phyloP scores from a whole-genome alignment of 2,888 invertebrate species.

The Melanostoma mellinum region DNA sequence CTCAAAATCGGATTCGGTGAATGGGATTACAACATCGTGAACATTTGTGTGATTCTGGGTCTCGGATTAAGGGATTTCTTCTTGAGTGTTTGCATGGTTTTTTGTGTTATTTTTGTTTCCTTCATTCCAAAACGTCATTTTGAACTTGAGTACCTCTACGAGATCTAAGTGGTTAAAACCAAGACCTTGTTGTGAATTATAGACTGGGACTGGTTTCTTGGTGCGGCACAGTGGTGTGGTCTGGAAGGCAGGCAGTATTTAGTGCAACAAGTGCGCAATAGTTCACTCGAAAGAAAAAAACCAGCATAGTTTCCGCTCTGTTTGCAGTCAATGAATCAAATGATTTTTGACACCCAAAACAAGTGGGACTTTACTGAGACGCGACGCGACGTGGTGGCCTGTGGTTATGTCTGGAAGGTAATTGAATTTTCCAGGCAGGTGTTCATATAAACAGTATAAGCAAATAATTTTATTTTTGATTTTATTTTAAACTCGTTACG shows the following conservation, averaged over 20 bases:
- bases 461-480: constrained; percentile 12
- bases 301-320: constrained; percentile 62
- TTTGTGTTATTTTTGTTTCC: constrained; percentile 1
- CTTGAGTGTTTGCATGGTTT: constrained; percentile 43
- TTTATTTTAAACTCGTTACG: constrained; percentile 31
- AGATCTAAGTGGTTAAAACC: neutral
- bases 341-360: constrained; percentile 66
- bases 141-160: constrained; percentile 57
- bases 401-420: constrained; percentile 31
- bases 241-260: neutral
- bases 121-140: constrained; percentile 17
- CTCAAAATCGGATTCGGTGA: constrained; percentile 57
- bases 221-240: constrained; percentile 1
- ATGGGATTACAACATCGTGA: constrained; percentile 58
- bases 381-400: neutral
- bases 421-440: constrained; percentile 57
- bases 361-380: constrained; percentile 27
- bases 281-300: constrained; percentile 22
- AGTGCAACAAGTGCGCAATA: constrained; percentile 50
- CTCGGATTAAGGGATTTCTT: constrained; percentile 62
- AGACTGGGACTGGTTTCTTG: constrained; percentile 33
- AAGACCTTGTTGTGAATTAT: constrained; percentile 52
- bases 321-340: constrained; percentile 71
- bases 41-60: constrained; percentile 34
- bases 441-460: constrained; percentile 1